Conservation (phyloP, 2,113 vertebrate genomes). For the Gallinago undulata region DNA sequence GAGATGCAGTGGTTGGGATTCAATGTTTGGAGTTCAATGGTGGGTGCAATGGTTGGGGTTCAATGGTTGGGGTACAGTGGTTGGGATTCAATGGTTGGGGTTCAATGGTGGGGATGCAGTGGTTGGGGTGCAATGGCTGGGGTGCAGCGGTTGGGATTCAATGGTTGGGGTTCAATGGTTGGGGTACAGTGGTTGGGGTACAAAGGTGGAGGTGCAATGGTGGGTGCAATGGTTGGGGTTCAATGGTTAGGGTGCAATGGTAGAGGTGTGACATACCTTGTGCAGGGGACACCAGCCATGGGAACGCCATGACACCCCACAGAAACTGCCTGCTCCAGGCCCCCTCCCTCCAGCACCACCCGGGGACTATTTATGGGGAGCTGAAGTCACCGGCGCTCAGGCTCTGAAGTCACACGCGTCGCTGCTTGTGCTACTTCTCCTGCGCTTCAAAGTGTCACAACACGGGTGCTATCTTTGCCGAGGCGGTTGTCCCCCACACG, state of each 20-base stretch:
- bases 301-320: not conserved
- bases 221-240: not conserved
- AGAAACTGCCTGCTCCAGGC: not conserved
- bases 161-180: too few relatives aligned
- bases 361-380: not conserved
- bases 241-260: not conserved
- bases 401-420: not conserved
- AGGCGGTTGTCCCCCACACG: not conserved
- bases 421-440: not conserved
- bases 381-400: not conserved
- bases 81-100: too few relatives aligned
- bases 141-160: too few relatives aligned
- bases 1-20: too few relatives aligned
- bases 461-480: not conserved
- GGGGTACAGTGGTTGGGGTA: too few relatives aligned
- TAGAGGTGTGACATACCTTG: not conserved
- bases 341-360: not conserved
- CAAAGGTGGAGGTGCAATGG: not conserved
- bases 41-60: too few relatives aligned
- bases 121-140: too few relatives aligned
- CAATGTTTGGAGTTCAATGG: too few relatives aligned
- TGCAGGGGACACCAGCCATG: accelerated
- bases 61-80: too few relatives aligned
- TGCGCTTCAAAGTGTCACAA: not conserved
- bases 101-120: too few relatives aligned